Evolutionary conservation across 2,888 invertebrate genomes (phyloP).

Genomic region (Leucophenga montana): DNA sequence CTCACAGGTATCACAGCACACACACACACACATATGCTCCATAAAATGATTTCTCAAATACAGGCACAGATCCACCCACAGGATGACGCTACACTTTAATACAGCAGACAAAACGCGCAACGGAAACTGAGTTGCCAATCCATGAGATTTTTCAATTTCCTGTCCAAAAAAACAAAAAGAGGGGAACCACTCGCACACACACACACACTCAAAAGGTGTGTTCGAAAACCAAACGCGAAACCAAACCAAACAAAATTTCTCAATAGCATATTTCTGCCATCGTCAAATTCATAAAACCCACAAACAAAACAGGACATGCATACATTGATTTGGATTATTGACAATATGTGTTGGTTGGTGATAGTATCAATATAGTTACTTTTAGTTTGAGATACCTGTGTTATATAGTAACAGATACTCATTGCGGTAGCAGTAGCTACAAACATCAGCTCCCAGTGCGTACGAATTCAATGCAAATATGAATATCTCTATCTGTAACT

Average conservation of each 20-base stretch:
- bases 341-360: no score
- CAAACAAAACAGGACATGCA: no score
- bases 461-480: slow-evolving; percentile 11
- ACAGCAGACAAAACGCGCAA: background rate
- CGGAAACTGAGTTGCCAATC: slow-evolving; percentile 33
- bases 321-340: no score
- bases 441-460: background rate
- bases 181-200: slow-evolving; percentile 20
- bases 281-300: slow-evolving; percentile 9
- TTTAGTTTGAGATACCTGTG: no score
- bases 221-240: slow-evolving; percentile 2
- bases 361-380: no score
- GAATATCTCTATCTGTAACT: no score
- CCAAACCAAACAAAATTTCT: background rate
- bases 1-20: background rate
- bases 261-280: slow-evolving; percentile 1
- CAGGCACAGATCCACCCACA: slow-evolving; percentile 25
- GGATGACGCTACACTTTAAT: background rate
- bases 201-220: background rate
- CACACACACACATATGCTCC: background rate
- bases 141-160: slow-evolving; percentile 29
- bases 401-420: no score
- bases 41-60: slow-evolving; percentile 6
- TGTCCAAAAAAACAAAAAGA: slow-evolving; percentile 15
- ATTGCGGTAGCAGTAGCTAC: no score